Percentiles rank a stretch among this genome's conserved stretches.
Evolutionary conservation across 2,797 vertebrate genomes (phyloP).

Genomic region (Mus caroli): DNA sequence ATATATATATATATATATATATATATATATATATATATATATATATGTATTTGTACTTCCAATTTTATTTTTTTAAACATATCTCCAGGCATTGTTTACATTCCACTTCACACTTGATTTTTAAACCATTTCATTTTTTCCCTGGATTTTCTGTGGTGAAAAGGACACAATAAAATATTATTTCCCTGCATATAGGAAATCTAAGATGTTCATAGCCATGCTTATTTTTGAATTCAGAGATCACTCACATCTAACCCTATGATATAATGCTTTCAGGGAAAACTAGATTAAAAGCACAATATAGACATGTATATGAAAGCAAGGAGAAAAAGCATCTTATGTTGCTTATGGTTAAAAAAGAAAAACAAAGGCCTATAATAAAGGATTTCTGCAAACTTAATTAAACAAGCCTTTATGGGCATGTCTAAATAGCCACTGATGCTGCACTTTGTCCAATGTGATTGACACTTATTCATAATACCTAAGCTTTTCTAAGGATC

Average conservation of each 20-base stretch:
- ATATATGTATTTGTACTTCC: conserved; percentile 29
- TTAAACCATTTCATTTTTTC: conserved; percentile 63
- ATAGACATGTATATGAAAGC: conserved; percentile 28
- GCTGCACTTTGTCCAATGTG: conserved; percentile 80
- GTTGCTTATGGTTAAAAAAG: conserved; percentile 36
- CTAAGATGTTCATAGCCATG: not conserved
- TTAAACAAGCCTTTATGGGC: conserved; percentile 54
- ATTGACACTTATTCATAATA: conserved; percentile 65
- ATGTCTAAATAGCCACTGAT: conserved; percentile 75
- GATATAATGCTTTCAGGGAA: conserved; percentile 53
- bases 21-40: not conserved
- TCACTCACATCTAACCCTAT: conserved; percentile 50
- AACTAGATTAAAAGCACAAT: conserved; percentile 59
- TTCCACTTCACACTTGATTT: conserved; percentile 64
- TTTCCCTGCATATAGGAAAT: not conserved
- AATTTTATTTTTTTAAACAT: conserved; percentile 61
- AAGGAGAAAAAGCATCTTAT: conserved; percentile 43
- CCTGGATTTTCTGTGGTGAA: conserved; percentile 24
- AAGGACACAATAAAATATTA: not conserved
- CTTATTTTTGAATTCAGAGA: conserved; percentile 47
- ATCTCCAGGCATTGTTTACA: conserved; percentile 10
- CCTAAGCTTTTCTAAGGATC: conserved; percentile 47
- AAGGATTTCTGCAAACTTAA: conserved; percentile 33
- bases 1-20: not conserved
- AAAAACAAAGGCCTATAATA: conserved; percentile 30